phyloP scores from a whole-genome alignment of 2,888 invertebrate species.

The Cancer borealis region DNA sequence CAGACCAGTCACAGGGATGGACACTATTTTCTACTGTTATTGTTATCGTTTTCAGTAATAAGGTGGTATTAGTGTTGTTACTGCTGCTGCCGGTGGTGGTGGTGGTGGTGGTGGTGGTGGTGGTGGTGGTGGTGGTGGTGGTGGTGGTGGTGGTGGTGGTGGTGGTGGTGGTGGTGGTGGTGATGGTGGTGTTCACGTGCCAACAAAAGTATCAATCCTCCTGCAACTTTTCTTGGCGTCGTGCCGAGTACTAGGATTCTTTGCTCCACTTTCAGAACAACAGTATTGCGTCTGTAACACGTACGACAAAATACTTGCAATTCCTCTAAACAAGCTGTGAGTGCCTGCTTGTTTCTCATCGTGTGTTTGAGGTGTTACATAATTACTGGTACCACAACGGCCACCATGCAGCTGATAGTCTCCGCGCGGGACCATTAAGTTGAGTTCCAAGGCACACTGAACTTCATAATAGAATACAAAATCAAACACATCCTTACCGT shows the following conservation, averaged over 20 bases:
- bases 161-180: background rate
- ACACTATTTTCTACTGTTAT: background rate
- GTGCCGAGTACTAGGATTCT: background rate
- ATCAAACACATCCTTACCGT: background rate
- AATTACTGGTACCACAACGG: background rate
- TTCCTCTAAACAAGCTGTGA: background rate
- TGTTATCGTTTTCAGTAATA: background rate
- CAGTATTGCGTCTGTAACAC: background rate
- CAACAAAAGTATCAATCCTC: background rate
- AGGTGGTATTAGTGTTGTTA: background rate
- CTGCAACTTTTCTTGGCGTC: background rate
- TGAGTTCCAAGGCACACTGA: background rate
- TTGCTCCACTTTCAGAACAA: background rate
- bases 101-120: background rate
- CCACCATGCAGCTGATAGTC: background rate
- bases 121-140: background rate
- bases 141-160: background rate
- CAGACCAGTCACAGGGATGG: background rate
- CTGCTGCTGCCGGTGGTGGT: background rate
- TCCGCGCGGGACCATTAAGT: background rate
- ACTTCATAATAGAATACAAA: background rate
- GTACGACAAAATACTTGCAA: background rate
- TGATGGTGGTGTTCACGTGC: too few relatives aligned
- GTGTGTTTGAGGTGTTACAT: background rate
- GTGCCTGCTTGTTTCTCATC: background rate